Conservation (phyloP, 2,113 vertebrate species). For the Solea senegalensis region DNA sequence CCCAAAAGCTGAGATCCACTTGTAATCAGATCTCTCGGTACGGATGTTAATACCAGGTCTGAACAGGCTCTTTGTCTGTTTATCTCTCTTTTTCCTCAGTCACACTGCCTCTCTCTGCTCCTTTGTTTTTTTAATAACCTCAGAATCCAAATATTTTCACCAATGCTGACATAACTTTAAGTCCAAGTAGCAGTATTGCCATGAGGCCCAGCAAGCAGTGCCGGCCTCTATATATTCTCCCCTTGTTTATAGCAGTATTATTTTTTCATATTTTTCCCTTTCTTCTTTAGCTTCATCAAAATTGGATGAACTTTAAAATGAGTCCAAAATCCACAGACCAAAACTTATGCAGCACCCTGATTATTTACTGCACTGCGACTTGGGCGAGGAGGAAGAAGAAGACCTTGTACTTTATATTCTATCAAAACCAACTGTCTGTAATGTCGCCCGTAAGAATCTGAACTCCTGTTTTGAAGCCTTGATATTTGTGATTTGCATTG, state of each 20-base stretch:
- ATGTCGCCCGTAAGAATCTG: too few relatives aligned
- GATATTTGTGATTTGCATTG: too few relatives aligned
- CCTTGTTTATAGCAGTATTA: constrained; percentile 2
- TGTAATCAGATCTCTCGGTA: constrained; percentile 16
- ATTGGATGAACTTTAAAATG: constrained; percentile 16
- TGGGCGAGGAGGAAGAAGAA: background rate
- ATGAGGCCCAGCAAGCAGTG: background rate
- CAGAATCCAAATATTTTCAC: background rate
- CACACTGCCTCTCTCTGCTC: background rate
- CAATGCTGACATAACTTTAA: background rate
- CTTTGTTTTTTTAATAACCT: background rate
- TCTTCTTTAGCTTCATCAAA: background rate
- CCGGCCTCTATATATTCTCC: background rate
- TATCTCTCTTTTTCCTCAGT: background rate
- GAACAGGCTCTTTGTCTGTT: background rate
- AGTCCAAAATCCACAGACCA: constrained; percentile 3
- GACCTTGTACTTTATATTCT: background rate
- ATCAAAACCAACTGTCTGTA: too few relatives aligned
- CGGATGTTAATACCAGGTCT: too few relatives aligned
- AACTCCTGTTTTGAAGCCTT: too few relatives aligned
- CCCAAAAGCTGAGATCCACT: too few relatives aligned
- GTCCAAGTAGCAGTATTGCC: background rate
- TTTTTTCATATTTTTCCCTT: background rate
- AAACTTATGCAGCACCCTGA: background rate
- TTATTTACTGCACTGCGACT: constrained; percentile 4